These are phyloP conservation scores for Ploceus nigricollis DNA, from an alignment of 2,113 vertebrate genomes.

Conservation along the genomic window DNA sequence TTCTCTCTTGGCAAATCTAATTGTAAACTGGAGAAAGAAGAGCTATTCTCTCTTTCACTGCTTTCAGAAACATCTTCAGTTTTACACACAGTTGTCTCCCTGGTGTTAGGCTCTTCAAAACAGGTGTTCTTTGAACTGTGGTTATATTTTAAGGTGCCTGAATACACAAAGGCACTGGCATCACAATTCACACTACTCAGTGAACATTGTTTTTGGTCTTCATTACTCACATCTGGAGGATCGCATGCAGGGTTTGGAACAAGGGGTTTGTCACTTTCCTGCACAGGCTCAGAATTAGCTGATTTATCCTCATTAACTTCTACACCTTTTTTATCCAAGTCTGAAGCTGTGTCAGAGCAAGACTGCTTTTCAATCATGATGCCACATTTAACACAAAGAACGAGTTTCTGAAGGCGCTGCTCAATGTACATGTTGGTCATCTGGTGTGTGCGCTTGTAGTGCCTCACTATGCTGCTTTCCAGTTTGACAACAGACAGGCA, in stretches of 20 bases:
- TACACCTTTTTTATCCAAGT: slow-evolving; percentile 46
- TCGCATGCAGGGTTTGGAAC: slow-evolving; percentile 10
- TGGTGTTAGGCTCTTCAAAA: slow-evolving; percentile 59
- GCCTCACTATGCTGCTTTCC: slow-evolving; percentile 84
- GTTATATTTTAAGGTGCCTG: slow-evolving; percentile 72
- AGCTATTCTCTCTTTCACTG: slow-evolving; percentile 68
- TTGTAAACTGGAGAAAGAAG: slow-evolving; percentile 68
- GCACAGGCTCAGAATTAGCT: neutral
- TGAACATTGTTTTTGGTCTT: slow-evolving; percentile 34
- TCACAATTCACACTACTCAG: slow-evolving; percentile 59
- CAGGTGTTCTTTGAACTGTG: slow-evolving; percentile 62
- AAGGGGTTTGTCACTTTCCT: neutral
- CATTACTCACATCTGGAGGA: neutral
- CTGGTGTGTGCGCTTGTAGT: slow-evolving; percentile 85
- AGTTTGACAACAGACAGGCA: slow-evolving; percentile 89
- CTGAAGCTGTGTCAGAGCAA: slow-evolving; percentile 23
- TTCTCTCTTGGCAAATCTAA: slow-evolving; percentile 84
- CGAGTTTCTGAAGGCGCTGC: slow-evolving; percentile 76
- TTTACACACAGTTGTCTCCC: slow-evolving; percentile 50
- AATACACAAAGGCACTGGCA: slow-evolving; percentile 45
- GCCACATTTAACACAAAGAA: slow-evolving; percentile 78
- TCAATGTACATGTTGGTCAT: slow-evolving; percentile 73
- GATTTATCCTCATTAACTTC: slow-evolving; percentile 8
- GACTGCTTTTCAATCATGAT: slow-evolving; percentile 68
- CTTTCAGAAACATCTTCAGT: slow-evolving; percentile 64